Evolutionary conservation across 2,797 vertebrate species (phyloP).

Genomic region (Lutra lutra): DNA sequence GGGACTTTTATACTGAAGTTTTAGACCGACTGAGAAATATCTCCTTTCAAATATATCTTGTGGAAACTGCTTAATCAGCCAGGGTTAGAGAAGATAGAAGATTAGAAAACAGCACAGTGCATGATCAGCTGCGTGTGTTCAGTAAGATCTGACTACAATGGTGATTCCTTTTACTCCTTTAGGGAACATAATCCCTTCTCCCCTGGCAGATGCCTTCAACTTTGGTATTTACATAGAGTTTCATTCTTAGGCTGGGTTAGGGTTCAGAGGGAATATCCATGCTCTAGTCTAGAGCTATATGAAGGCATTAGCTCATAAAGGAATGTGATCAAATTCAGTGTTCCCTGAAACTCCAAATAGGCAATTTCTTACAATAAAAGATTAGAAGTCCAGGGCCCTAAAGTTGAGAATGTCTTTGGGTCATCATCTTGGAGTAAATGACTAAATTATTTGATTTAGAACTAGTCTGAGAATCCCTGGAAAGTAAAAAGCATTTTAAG

Average conservation of each 20-base stretch:
- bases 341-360: not conserved
- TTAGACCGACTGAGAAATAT: conserved; percentile 10
- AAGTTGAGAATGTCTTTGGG: conserved; percentile 8
- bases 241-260: not conserved
- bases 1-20: not conserved
- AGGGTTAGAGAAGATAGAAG: not conserved
- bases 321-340: not conserved
- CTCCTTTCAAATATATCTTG: not conserved
- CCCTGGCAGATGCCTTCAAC: not conserved
- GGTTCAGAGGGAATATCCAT: not conserved
- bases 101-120: not conserved
- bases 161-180: conserved; percentile 29
- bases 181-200: conserved; percentile 9
- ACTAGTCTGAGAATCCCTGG: conserved; percentile 1
- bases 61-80: not conserved
- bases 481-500: conserved; percentile 30
- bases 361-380: not conserved
- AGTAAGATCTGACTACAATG: not conserved
- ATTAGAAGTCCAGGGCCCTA: not conserved
- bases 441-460: conserved; percentile 32
- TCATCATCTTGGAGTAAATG: not conserved
- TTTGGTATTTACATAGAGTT: not conserved
- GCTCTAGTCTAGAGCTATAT: not conserved
- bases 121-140: not conserved
- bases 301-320: conserved; percentile 23